Conservation (phyloP, 2,888 invertebrate genomes). For the Lissonota sp. region DNA sequence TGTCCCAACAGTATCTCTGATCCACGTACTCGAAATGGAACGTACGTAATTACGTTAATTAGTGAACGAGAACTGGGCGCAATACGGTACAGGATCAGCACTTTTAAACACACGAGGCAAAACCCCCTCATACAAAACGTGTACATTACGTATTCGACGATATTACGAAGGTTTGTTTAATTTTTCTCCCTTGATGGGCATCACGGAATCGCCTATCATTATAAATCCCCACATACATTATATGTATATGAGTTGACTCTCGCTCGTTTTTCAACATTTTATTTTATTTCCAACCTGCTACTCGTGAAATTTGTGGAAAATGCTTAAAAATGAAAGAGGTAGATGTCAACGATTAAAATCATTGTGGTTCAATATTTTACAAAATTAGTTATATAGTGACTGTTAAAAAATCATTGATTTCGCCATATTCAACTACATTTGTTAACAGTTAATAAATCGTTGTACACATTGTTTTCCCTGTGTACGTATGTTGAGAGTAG, state of each 20-base stretch:
- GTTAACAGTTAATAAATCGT: too few species aligned
- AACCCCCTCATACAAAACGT: background rate
- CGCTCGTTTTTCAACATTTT: too few species aligned
- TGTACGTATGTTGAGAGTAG: background rate
- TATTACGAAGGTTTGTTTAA: background rate
- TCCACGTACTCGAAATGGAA: conserved; percentile 49
- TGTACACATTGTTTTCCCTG: background rate
- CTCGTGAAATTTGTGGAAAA: too few species aligned
- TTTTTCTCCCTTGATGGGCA: background rate
- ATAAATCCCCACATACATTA: background rate
- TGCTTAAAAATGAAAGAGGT: too few species aligned
- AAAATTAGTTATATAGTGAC: conserved; percentile 10
- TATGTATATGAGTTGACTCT: too few species aligned
- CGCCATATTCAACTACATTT: too few species aligned
- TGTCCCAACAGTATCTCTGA: conserved; percentile 18
- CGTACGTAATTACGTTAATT: conserved; percentile 59
- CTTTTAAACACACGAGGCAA: conserved; percentile 12
- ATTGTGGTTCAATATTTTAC: too few species aligned
- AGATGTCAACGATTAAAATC: too few species aligned
- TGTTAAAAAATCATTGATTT: too few species aligned
- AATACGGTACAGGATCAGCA: conserved; percentile 28
- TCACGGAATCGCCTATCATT: background rate
- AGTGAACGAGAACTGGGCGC: conserved; percentile 34
- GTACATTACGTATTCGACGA: background rate
- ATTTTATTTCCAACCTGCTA: too few species aligned